A percentile compares a stretch with the other conserved stretches of the same genome.
Conservation (phyloP, 1,140 invertebrate genomes). For the Idris sp. region DNA sequence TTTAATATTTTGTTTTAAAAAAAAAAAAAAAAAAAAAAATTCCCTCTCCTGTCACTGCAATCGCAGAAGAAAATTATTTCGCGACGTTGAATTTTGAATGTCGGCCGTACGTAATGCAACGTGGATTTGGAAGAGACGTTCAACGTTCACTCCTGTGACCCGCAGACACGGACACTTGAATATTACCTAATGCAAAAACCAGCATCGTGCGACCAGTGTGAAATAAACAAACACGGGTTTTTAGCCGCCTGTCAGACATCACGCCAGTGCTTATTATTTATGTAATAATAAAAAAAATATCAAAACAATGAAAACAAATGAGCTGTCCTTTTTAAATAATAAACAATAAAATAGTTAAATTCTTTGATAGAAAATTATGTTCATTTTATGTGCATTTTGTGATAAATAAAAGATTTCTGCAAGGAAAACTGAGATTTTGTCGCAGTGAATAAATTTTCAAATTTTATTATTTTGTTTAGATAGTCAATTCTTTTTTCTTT, state of each 20-base stretch:
- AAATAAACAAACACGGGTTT: conserved; percentile 41
- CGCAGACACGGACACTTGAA: conserved; percentile 34
- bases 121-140: conserved; percentile 30
- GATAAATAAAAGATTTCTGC: too few species aligned
- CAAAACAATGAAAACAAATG: too few species aligned
- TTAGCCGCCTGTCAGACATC: conserved; percentile 2
- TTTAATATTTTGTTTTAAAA: too few species aligned
- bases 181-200: conserved; percentile 34
- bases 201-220: conserved; percentile 15
- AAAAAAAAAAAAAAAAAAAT: too few species aligned
- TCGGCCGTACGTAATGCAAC: conserved; percentile 16
- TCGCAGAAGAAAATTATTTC: neutral
- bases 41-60: neutral
- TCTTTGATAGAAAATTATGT: too few species aligned
- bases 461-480: conserved; percentile 11
- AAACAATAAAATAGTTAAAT: too few species aligned
- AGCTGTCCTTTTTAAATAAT: too few species aligned
- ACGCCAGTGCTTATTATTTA: conserved; percentile 5
- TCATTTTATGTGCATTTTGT: too few species aligned
- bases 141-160: conserved; percentile 25
- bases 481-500: conserved; percentile 38
- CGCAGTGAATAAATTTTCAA: neutral
- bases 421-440: too few species aligned
- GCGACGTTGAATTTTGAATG: conserved; percentile 3
- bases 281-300: conserved; percentile 28